Conservation (phyloP, 2,888 invertebrate species). For the Acholoe squamosa region DNA sequence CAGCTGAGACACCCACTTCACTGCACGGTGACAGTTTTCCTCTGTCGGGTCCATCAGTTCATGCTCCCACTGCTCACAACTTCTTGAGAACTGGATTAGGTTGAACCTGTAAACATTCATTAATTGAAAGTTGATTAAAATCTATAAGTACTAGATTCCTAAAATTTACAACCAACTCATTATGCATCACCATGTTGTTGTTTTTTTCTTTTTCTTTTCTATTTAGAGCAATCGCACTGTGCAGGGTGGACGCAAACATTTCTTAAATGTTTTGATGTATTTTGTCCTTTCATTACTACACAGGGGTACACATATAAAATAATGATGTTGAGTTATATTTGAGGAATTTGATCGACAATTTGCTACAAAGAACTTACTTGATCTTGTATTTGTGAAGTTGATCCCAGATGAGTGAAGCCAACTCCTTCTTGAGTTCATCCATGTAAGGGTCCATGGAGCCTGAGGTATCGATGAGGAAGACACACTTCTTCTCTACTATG, state of each 20-base stretch:
- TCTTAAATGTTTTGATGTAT: no score
- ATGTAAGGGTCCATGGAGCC: conserved; percentile 83
- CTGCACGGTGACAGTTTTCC: conserved; percentile 82
- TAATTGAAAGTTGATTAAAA: no score
- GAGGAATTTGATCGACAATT: no score
- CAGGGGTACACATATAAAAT: no score
- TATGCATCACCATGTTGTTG: no score
- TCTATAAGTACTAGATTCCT: no score
- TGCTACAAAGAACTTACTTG: conserved; percentile 72
- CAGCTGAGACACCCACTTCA: conserved; percentile 81
- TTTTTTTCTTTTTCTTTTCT: no score
- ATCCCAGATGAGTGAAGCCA: conserved; percentile 83
- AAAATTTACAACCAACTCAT: no score
- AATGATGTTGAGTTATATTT: no score
- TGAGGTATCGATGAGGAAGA: conserved; percentile 82
- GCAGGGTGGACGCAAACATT: no score
- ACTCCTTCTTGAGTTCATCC: conserved; percentile 82
- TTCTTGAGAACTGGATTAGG: conserved; percentile 81
- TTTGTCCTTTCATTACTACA: no score
- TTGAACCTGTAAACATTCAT: conserved; percentile 78
- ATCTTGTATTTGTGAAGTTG: conserved; percentile 80
- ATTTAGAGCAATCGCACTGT: no score
- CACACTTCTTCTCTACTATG: conserved; percentile 80
- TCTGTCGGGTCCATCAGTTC: conserved; percentile 79
- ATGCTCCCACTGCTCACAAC: conserved; percentile 79